These are phyloP conservation scores for Limonius californicus DNA, from an alignment of 1,140 invertebrate species.

Conservation along the genomic window DNA sequence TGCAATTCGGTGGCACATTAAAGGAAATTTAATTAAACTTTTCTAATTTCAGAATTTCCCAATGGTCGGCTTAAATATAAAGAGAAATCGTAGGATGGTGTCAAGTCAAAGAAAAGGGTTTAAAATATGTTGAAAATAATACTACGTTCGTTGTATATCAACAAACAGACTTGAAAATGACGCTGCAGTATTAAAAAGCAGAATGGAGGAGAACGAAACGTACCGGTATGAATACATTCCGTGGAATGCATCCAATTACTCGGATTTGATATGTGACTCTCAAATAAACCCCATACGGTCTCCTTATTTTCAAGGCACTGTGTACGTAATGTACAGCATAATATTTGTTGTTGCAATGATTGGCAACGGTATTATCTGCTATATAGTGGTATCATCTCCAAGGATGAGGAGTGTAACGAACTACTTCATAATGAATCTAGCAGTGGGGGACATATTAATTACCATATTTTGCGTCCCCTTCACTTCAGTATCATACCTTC, in stretches of 20 bases:
- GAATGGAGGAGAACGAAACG: not conserved
- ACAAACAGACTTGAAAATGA: no score
- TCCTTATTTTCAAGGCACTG: slow-evolving; percentile 57
- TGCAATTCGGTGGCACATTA: not conserved
- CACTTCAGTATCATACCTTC: slow-evolving; percentile 69
- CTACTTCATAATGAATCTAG: slow-evolving; percentile 82
- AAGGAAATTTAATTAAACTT: slow-evolving; percentile 17
- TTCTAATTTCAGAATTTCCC: not conserved
- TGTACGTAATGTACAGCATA: slow-evolving; percentile 69
- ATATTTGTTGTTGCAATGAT: slow-evolving; percentile 71
- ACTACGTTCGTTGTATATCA: no score
- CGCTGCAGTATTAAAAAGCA: not conserved
- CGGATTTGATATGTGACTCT: not conserved
- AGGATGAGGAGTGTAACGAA: slow-evolving; percentile 85
- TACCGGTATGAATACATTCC: not conserved
- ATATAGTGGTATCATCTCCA: slow-evolving; percentile 70
- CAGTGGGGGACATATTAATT: slow-evolving; percentile 81
- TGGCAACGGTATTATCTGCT: slow-evolving; percentile 80
- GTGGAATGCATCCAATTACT: not conserved
- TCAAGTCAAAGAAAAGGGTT: not conserved
- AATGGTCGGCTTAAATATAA: no score
- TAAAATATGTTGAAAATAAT: not conserved
- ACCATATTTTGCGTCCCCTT: slow-evolving; percentile 84
- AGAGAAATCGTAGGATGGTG: no score
- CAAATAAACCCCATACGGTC: slow-evolving; percentile 25